Base-by-base conservation (phyloP, 2,113 vertebrate genomes). In the Aphyosemion australe region DNA sequence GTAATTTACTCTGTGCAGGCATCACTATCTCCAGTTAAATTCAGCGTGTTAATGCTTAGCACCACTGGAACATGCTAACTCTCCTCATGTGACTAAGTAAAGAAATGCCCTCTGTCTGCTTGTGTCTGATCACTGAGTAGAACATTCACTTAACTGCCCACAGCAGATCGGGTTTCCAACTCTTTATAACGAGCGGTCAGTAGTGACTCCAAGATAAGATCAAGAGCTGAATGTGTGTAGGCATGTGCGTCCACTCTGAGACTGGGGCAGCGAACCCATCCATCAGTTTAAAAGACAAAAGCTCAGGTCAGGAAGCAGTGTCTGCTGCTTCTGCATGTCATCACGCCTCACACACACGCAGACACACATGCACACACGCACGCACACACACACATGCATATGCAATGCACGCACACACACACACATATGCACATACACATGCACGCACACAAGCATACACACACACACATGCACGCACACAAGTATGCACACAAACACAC, bases 261-360 rank as follows among this genome's bases (percentile, higher is more conserved):
- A 76, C 89, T 81, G 65, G 61, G 90, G 82, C 87, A 84, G 68
- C 76, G 77, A 84, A 92, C 84, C 75, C 88, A 95, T 95, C 92
- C 89, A 93, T 96, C 94, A 95, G 61, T 47, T 13, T 7, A 16
- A 49, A 51, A 77, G 87, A 95, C 94, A 96, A 95, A 94, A 90
- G 82, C 84, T 72, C 74, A 49, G 94, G 94, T 94, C 94, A 94
- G 65, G 52, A 70, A 65, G 72, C 68, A 85, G 76, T 54, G 60
- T 87, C 31, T 81, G 76, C 82, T 92, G 88, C 88, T 90, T 91
- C 67, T 89, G 90, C 88, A 87, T 66, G 78, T 90, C 92, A 76
- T 50, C 6, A 0, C 49, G 57, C 42, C 52, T 52, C 47, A 65
- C 42, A 15, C 59, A 68, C 50, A 13, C 52, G 20, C 19, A 19